Evolutionary conservation across 2,888 invertebrate species (phyloP).

Genomic region (Orgyia antiqua): DNA sequence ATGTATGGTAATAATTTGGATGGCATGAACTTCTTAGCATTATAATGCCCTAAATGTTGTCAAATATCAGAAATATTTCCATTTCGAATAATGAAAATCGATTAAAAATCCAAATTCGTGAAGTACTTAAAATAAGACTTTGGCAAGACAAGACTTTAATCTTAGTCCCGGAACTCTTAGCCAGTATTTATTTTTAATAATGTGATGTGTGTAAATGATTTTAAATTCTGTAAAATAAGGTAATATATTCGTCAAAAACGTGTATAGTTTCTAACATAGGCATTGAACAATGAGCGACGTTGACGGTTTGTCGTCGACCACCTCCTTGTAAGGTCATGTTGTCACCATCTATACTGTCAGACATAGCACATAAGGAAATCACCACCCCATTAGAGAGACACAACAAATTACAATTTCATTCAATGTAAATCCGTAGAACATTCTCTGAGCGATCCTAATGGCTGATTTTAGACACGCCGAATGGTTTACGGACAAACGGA

Average conservation of each 20-base stretch:
- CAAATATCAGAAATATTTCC: too few species aligned
- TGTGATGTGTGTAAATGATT: too few species aligned
- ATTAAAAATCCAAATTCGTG: too few species aligned
- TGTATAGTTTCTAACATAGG: constrained; percentile 43
- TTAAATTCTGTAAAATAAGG: too few species aligned
- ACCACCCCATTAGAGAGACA: constrained; percentile 39
- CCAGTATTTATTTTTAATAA: too few species aligned
- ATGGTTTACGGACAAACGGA: constrained; percentile 55
- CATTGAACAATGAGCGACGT: constrained; percentile 52
- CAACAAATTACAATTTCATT: constrained; percentile 73
- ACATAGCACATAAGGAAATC: constrained; percentile 45
- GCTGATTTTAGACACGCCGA: constrained; percentile 59
- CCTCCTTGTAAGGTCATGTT: constrained; percentile 44
- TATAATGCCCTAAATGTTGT: too few species aligned
- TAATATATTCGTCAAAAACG: constrained; percentile 20
- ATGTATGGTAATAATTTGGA: too few species aligned
- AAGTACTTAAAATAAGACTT: too few species aligned
- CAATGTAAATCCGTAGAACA: constrained; percentile 62
- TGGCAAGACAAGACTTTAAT: too few species aligned
- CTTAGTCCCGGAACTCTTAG: too few species aligned
- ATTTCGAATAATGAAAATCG: too few species aligned
- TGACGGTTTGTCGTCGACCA: constrained; percentile 42
- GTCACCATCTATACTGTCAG: constrained; percentile 34
- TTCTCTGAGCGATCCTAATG: constrained; percentile 51
- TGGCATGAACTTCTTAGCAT: too few species aligned